Conservation (phyloP, 2,888 invertebrate species). For the Trissoscelio sp. region DNA sequence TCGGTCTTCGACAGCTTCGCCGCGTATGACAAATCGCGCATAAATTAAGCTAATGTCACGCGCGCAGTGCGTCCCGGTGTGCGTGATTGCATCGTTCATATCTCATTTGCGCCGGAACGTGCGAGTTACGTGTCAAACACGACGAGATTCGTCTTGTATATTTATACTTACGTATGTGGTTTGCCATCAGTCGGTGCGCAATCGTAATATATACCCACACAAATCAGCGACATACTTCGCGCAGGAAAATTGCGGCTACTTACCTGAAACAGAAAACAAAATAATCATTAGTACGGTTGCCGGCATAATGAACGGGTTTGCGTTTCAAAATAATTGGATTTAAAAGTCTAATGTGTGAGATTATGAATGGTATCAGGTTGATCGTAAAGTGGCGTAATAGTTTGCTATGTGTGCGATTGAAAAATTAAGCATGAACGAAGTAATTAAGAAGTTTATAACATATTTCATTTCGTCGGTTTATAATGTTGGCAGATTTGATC, state of each 20-base stretch:
- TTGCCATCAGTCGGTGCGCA: conserved; percentile 34
- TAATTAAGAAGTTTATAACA: conserved; percentile 30
- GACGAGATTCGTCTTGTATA: conserved; percentile 31
- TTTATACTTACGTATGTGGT: conserved; percentile 48
- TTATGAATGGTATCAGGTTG: conserved; percentile 20
- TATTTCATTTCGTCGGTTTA: conserved; percentile 26
- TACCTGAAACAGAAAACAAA: conserved; percentile 64
- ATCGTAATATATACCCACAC: conserved; percentile 62
- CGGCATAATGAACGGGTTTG: conserved; percentile 10
- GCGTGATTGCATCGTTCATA: conserved; percentile 42
- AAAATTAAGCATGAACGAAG: conserved; percentile 16
- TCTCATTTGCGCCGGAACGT: conserved; percentile 49
- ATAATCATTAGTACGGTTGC: conserved; percentile 10
- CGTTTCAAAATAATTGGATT: conserved; percentile 49
- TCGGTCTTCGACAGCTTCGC: conserved; percentile 53
- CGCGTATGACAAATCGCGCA: conserved; percentile 77
- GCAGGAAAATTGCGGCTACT: conserved; percentile 65
- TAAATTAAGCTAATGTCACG: conserved; percentile 72
- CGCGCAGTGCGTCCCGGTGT: conserved; percentile 45
- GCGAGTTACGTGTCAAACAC: conserved; percentile 64
- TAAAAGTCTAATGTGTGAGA: conserved; percentile 49
- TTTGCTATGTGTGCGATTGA: conserved; percentile 25
- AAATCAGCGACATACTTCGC: conserved; percentile 62
- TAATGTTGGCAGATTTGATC: conserved; percentile 35
- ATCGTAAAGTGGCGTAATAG: conserved; percentile 1